Percentiles rank a stretch among this genome's conserved stretches.
phyloP scores from a whole-genome alignment of 2,888 invertebrate genomes.

The Catotricha subobsoleta region DNA sequence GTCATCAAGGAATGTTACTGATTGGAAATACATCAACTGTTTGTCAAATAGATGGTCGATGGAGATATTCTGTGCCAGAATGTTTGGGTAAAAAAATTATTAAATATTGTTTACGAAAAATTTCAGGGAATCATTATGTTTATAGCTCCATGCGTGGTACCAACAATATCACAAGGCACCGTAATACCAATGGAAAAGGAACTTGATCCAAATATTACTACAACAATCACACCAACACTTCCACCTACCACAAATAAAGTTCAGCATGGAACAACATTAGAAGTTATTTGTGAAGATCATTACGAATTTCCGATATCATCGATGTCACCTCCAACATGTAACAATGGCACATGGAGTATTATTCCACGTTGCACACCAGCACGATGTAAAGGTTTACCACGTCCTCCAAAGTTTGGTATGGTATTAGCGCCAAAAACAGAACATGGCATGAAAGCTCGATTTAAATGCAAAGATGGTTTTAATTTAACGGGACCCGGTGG shows the following conservation, averaged over 20 bases:
- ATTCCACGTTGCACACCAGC: slow-evolving; percentile 73
- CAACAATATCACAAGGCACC: slow-evolving; percentile 63
- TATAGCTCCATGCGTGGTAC: slow-evolving; percentile 83
- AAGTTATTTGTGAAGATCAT: slow-evolving; percentile 66
- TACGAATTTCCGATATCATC: slow-evolving; percentile 67
- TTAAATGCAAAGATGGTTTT: slow-evolving; percentile 86
- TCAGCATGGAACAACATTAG: slow-evolving; percentile 46
- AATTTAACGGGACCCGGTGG: slow-evolving; percentile 51
- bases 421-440: slow-evolving; percentile 95
- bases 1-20: slow-evolving; percentile 80
- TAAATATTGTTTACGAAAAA: background rate
- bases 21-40: slow-evolving; percentile 77
- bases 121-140: background rate
- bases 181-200: slow-evolving; percentile 39
- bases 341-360: slow-evolving; percentile 91
- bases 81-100: slow-evolving; percentile 49
- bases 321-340: slow-evolving; percentile 61
- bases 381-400: slow-evolving; percentile 68
- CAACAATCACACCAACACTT: slow-evolving; percentile 17
- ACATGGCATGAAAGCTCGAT: slow-evolving; percentile 87
- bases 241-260: slow-evolving; percentile 37
- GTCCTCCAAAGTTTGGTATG: slow-evolving; percentile 78
- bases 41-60: slow-evolving; percentile 84
- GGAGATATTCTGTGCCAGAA: slow-evolving; percentile 84
- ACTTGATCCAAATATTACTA: slow-evolving; percentile 23